phyloP scores from a whole-genome alignment of 2,113 vertebrate genomes.

The Salvelinus alpinus region DNA sequence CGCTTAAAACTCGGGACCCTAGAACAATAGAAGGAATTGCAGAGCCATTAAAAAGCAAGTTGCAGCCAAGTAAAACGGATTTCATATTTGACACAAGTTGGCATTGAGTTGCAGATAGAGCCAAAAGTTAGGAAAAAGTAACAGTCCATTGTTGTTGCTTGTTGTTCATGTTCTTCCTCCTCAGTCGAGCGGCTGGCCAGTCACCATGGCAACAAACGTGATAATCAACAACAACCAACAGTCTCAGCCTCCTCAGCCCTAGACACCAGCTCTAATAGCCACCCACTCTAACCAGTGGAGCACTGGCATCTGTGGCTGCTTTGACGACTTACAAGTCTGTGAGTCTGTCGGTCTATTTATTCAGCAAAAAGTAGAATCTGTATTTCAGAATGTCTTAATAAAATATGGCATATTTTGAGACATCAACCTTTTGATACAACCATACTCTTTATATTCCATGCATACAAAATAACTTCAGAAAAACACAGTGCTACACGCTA shows the following conservation, averaged over 20 bases:
- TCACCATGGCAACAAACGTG: constrained; percentile 33
- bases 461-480: no score
- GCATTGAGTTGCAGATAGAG: constrained; percentile 19
- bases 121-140: constrained; percentile 42
- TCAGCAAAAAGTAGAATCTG: neutral
- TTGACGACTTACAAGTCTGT: constrained; percentile 24
- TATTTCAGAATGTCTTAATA: neutral
- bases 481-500: no score
- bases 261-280: neutral
- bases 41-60: no score
- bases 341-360: constrained; percentile 1
- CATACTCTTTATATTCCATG: no score
- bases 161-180: constrained; percentile 19
- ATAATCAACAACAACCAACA: neutral
- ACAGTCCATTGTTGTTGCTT: constrained; percentile 26
- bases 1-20: no score
- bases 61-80: no score
- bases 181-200: constrained; percentile 7
- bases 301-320: constrained; percentile 33
- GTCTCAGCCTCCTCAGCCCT: constrained; percentile 1
- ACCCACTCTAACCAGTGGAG: constrained; percentile 24
- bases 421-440: no score
- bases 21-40: constrained; percentile 63
- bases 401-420: no score
- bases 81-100: constrained; percentile 12